Conservation (phyloP, 2,888 invertebrate genomes). For the Gymnoscelis rufifasciata region DNA sequence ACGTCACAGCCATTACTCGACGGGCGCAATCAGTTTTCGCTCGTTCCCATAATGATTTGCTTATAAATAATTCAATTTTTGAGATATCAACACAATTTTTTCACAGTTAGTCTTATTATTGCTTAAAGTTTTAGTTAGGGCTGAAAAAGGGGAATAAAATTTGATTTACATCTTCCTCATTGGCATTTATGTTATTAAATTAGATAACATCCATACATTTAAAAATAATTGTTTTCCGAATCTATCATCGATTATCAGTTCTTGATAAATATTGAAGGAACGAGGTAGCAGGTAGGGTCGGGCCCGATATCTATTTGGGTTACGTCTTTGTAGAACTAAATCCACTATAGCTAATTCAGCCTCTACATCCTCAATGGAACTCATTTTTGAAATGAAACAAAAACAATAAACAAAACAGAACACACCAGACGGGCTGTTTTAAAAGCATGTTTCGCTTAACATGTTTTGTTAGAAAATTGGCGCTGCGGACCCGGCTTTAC, state of each 20-base stretch:
- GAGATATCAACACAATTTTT: no score
- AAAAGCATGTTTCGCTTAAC: background rate
- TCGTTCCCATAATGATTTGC: no score
- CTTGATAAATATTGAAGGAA: background rate
- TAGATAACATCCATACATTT: background rate
- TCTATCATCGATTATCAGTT: background rate
- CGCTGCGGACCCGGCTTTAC: background rate
- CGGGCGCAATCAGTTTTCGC: no score
- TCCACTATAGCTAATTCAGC: background rate
- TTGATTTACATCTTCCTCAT: no score
- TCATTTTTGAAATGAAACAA: background rate
- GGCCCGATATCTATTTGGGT: background rate
- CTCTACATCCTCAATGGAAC: background rate
- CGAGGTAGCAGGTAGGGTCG: background rate
- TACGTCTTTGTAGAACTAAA: background rate
- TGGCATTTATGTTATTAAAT: no score
- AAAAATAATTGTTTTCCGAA: background rate
- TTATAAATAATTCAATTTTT: no score
- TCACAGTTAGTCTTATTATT: no score
- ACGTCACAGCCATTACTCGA: no score
- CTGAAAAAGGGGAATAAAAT: no score
- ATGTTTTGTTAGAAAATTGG: background rate
- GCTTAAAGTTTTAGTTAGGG: no score
- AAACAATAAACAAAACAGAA: background rate
- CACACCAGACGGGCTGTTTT: background rate